Percentiles rank a stretch among this genome's conserved stretches.
These are phyloP conservation scores for Spondyliosoma cantharus DNA, from an alignment of 2,797 vertebrate species.

Conservation along the genomic window DNA sequence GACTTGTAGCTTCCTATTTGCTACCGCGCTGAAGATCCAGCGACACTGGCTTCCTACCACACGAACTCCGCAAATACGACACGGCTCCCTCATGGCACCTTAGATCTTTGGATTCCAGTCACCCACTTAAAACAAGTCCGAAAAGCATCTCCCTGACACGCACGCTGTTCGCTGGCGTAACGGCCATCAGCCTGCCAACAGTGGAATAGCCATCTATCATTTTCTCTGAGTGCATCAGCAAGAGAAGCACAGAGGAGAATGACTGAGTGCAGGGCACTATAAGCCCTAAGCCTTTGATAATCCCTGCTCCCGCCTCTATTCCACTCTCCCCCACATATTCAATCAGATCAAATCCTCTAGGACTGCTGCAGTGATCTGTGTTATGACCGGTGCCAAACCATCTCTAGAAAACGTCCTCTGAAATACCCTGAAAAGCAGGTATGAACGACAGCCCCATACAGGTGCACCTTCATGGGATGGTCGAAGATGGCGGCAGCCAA, in stretches of 20 bases:
- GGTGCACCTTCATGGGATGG: not conserved
- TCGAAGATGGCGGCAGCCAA: slow-evolving; percentile 1
- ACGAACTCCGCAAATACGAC: slow-evolving; percentile 80
- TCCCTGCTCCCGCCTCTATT: slow-evolving; percentile 80
- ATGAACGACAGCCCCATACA: not conserved
- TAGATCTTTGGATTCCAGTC: slow-evolving; percentile 36
- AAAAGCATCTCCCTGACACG: slow-evolving; percentile 44
- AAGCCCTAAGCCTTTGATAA: slow-evolving; percentile 82
- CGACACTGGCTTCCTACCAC: slow-evolving; percentile 82
- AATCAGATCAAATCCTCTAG: slow-evolving; percentile 76
- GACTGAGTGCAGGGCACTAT: slow-evolving; percentile 71
- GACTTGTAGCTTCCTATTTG: slow-evolving; percentile 79
- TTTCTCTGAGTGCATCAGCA: slow-evolving; percentile 61
- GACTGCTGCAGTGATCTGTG: slow-evolving; percentile 55
- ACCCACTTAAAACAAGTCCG: slow-evolving; percentile 35
- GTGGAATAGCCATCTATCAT: slow-evolving; percentile 54
- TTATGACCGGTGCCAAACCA: slow-evolving; percentile 39
- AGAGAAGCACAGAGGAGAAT: slow-evolving; percentile 65
- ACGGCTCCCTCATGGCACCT: slow-evolving; percentile 80
- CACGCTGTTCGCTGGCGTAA: slow-evolving; percentile 44
- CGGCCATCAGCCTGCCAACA: slow-evolving; percentile 47
- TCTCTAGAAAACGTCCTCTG: slow-evolving; percentile 39
- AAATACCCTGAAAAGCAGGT: slow-evolving; percentile 15
- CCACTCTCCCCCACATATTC: slow-evolving; percentile 67
- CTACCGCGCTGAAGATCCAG: slow-evolving; percentile 84